Percentiles rank a stretch among this genome's conserved stretches.
Evolutionary conservation across 2,113 vertebrate species (phyloP).

Genomic region (Triplophysa siluroides): DNA sequence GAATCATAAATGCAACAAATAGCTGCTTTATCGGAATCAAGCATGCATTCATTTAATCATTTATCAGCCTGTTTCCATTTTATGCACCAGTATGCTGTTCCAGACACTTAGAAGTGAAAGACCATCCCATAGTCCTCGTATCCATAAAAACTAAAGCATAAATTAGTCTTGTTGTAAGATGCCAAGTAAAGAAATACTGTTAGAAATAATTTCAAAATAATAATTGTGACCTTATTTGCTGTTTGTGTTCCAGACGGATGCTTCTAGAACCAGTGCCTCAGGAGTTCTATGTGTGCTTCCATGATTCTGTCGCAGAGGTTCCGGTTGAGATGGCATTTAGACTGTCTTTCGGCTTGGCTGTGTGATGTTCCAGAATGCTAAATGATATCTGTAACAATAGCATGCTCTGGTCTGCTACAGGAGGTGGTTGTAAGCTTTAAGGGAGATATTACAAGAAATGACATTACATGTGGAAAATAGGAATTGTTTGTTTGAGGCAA

Average conservation of each 20-base stretch:
- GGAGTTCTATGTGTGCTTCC: constrained; percentile 96
- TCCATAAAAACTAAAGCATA: background rate
- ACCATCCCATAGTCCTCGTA: too few relatives aligned
- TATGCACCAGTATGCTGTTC: too few relatives aligned
- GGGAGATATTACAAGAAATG: background rate
- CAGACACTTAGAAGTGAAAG: too few relatives aligned
- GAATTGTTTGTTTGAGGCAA: background rate
- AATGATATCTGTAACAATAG: background rate
- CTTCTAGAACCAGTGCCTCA: constrained; percentile 88
- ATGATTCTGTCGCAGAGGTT: constrained; percentile 91
- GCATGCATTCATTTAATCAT: too few relatives aligned
- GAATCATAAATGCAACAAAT: too few relatives aligned
- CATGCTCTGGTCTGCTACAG: background rate
- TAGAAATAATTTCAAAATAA: background rate
- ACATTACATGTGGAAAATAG: background rate
- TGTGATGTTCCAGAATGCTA: constrained; percentile 63
- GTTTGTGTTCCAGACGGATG: constrained; percentile 79
- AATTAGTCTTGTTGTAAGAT: background rate
- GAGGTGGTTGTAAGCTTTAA: background rate
- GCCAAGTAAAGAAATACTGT: background rate
- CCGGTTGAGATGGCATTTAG: constrained; percentile 94
- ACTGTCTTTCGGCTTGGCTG: constrained; percentile 86
- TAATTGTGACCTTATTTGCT: constrained; percentile 2
- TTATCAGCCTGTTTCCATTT: too few relatives aligned
- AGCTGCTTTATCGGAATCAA: too few relatives aligned